Evolutionary conservation across 2,797 vertebrate genomes (phyloP).

Genomic region (Eulemur rubriventer): DNA sequence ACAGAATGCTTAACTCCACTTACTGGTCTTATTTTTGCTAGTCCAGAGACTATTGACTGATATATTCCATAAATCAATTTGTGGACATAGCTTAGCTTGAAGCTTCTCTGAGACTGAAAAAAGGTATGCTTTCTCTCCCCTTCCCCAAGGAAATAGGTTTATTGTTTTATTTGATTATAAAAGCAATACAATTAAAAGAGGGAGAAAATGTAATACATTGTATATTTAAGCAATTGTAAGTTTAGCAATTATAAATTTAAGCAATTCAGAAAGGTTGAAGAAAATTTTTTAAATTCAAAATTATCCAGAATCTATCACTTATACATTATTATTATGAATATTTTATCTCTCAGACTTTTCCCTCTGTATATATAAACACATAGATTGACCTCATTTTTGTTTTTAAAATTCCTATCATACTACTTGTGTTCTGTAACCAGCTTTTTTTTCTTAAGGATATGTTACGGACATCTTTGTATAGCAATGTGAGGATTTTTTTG

Average conservation of each 20-base stretch:
- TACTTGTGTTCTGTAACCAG: neutral
- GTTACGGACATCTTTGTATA: neutral
- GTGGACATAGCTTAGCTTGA: neutral
- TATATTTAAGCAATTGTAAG: conserved; percentile 28
- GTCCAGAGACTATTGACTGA: conserved; percentile 49
- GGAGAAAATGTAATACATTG: neutral
- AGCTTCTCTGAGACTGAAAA: neutral
- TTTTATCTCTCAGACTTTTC: conserved; percentile 32
- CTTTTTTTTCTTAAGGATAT: neutral
- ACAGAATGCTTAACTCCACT: conserved; percentile 62
- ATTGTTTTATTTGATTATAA: conserved; percentile 46
- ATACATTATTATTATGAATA: neutral
- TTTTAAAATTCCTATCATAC: neutral
- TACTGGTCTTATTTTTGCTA: conserved; percentile 74
- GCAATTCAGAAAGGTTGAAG: neutral
- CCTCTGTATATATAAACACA: neutral
- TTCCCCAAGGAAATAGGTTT: neutral
- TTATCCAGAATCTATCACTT: conserved; percentile 8
- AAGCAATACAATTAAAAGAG: conserved; percentile 6
- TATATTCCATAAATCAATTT: conserved; percentile 74
- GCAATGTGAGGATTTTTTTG: neutral
- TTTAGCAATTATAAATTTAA: neutral
- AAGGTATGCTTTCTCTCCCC: neutral
- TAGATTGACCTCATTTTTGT: neutral
- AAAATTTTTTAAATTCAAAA: conserved; percentile 22